phyloP scores from a whole-genome alignment of 2,888 invertebrate genomes.

The Nycteola revayana region DNA sequence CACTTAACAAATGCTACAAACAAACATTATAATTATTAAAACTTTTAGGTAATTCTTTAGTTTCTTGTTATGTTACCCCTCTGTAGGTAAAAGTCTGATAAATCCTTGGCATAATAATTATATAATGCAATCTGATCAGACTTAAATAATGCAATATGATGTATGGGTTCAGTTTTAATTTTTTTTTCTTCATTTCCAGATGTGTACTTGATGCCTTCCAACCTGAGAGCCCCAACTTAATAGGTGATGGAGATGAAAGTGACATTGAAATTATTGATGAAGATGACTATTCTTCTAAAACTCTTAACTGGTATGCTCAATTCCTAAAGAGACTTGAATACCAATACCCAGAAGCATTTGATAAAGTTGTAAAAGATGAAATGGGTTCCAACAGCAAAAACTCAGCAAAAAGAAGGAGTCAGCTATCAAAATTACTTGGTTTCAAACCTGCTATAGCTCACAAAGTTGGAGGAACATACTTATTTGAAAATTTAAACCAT shows the following conservation, averaged over 20 bases:
- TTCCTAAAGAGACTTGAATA: slow-evolving; percentile 84
- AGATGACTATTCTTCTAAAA: slow-evolving; percentile 52
- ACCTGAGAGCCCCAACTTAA: slow-evolving; percentile 25
- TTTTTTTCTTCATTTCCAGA: slow-evolving; percentile 50
- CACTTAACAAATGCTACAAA: too few relatives aligned
- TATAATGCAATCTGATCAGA: too few relatives aligned
- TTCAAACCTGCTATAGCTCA: slow-evolving; percentile 81
- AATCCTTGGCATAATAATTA: too few relatives aligned
- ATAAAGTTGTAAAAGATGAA: slow-evolving; percentile 84
- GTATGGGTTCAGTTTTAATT: too few relatives aligned
- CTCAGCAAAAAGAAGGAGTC: slow-evolving; percentile 46
- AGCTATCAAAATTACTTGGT: slow-evolving; percentile 70
- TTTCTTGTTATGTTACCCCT: too few relatives aligned
- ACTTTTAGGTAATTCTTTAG: too few relatives aligned
- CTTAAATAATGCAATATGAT: too few relatives aligned
- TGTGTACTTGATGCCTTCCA: slow-evolving; percentile 67
- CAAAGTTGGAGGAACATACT: slow-evolving; percentile 72
- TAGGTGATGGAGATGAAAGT: slow-evolving; percentile 56
- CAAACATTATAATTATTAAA: too few relatives aligned
- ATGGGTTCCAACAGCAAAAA: slow-evolving; percentile 59
- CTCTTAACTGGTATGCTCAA: slow-evolving; percentile 77
- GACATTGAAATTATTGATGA: slow-evolving; percentile 73
- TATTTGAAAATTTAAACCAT: slow-evolving; percentile 89
- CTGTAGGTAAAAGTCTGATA: too few relatives aligned
- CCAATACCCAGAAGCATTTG: slow-evolving; percentile 88